These are phyloP conservation scores for Drosophila diplacantha DNA, from an alignment of 2,888 invertebrate genomes.

Conservation along the genomic window DNA sequence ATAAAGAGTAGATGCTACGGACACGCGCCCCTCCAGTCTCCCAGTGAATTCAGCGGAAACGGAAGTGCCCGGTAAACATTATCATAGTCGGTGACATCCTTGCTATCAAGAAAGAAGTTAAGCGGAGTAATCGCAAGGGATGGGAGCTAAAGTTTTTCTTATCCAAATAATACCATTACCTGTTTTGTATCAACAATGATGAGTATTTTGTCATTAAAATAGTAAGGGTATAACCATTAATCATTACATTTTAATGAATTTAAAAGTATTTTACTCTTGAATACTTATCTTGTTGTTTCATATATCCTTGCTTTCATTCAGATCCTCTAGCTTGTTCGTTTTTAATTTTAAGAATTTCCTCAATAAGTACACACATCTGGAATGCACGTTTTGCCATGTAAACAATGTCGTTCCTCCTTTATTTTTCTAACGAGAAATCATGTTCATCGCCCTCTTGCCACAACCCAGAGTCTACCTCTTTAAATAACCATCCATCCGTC, in stretches of 20 bases:
- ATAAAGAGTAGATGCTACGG: constrained; percentile 16
- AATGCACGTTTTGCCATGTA: background rate
- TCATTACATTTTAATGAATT: background rate
- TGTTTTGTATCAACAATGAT: background rate
- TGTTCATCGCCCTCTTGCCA: background rate
- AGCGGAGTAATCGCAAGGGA: constrained; percentile 17
- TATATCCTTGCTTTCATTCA: background rate
- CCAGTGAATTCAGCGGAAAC: constrained; percentile 8
- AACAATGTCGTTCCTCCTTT: background rate
- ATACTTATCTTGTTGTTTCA: background rate
- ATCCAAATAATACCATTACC: background rate
- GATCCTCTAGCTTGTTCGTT: background rate
- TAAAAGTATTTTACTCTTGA: too few relatives aligned
- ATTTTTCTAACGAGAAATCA: background rate
- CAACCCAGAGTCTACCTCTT: constrained; percentile 13
- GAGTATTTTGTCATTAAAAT: background rate
- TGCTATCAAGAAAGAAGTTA: constrained; percentile 3
- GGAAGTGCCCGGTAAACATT: constrained; percentile 41
- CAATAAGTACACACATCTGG: background rate
- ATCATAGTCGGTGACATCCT: constrained; percentile 39
- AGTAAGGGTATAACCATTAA: background rate
- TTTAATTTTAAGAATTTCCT: background rate
- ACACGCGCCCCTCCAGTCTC: constrained; percentile 4
- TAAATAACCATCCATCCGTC: constrained; percentile 21
- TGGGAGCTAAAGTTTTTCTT: background rate